A percentile compares a stretch with the other conserved stretches of the same genome.
phyloP scores from a whole-genome alignment of 2,113 vertebrate species.

The Cryptomyrus ogoouensis region DNA sequence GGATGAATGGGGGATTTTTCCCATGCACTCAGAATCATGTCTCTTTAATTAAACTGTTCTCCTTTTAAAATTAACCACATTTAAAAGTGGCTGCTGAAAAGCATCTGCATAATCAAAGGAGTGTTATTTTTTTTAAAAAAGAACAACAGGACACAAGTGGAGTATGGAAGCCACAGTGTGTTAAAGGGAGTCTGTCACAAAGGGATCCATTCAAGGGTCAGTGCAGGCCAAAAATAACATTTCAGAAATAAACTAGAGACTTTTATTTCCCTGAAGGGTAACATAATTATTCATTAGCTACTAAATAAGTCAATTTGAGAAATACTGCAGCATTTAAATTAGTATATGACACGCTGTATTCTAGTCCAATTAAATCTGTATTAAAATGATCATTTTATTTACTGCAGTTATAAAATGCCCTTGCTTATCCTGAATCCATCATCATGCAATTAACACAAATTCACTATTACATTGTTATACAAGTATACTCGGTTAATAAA shows the following conservation, averaged over 20 bases:
- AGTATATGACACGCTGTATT: background rate
- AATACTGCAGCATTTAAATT: background rate
- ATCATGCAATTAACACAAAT: background rate
- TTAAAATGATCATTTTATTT: background rate
- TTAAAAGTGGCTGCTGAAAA: background rate
- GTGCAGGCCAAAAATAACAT: background rate
- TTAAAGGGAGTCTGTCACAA: background rate
- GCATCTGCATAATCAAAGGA: background rate
- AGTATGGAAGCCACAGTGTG: background rate
- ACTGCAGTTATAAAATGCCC: background rate
- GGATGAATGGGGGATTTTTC: constrained; percentile 44
- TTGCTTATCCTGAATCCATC: background rate
- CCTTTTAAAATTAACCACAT: constrained; percentile 44
- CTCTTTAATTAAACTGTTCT: constrained; percentile 47
- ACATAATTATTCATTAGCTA: constrained; percentile 12
- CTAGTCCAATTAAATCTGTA: background rate
- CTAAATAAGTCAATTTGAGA: constrained; percentile 8
- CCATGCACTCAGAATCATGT: constrained; percentile 43
- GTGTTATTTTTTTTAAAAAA: background rate
- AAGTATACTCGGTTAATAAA: background rate
- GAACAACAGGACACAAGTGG: background rate
- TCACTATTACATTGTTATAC: background rate
- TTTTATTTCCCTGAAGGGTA: background rate
- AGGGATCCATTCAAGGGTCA: background rate
- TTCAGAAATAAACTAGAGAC: background rate